phyloP scores from a whole-genome alignment of 2,888 invertebrate species.

The Heliconius ethilla region DNA sequence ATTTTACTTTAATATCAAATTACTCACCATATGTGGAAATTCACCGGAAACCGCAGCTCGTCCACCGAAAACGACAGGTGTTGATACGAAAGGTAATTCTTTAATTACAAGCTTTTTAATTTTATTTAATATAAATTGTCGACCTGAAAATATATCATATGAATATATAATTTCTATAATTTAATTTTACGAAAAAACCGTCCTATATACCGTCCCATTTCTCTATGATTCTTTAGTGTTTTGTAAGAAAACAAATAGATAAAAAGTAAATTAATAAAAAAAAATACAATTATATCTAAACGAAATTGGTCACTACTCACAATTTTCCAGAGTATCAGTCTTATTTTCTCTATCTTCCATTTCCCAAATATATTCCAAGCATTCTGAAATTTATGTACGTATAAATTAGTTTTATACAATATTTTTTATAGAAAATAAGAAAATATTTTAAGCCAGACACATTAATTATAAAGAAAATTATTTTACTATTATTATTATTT shows the following conservation, averaged over 20 bases:
- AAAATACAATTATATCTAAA: background rate
- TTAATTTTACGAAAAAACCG: background rate
- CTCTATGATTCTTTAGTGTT: background rate
- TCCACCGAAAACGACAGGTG: constrained; percentile 52
- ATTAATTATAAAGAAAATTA: background rate
- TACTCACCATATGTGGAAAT: constrained; percentile 64
- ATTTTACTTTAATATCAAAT: background rate
- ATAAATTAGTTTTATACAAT: background rate
- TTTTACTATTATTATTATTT: too few species aligned
- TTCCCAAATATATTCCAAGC: constrained; percentile 44
- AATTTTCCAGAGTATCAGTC: constrained; percentile 44
- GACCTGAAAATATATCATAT: constrained; percentile 31
- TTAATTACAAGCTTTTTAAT: constrained; percentile 38
- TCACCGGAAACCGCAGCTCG: constrained; percentile 53
- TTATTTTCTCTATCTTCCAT: constrained; percentile 49
- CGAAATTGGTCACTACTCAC: constrained; percentile 50
- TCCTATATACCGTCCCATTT: background rate
- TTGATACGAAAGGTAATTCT: constrained; percentile 39
- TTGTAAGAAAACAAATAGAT: background rate
- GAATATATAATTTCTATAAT: background rate
- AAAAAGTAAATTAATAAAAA: background rate
- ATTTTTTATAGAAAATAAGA: background rate
- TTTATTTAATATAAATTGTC: constrained; percentile 35
- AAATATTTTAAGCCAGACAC: too few species aligned
- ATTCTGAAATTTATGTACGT: constrained; percentile 40